A percentile compares a stretch with the other conserved stretches of the same genome.
Evolutionary conservation across 2,113 vertebrate species (phyloP).

Genomic region (Gallinago media): DNA sequence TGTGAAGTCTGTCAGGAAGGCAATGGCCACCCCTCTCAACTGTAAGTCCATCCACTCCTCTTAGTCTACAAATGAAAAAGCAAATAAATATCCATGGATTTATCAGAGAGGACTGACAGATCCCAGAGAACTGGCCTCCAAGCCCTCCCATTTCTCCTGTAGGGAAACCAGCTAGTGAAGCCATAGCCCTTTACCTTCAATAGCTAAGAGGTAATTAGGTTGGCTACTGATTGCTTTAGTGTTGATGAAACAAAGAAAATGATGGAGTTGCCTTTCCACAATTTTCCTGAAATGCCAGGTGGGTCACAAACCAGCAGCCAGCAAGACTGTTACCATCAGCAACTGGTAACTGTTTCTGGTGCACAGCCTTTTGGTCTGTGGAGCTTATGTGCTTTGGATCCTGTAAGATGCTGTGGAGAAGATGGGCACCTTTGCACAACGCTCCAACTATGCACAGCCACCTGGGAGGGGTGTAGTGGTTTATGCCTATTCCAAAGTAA

Average conservation of each 20-base stretch:
- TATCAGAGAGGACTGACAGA: not conserved
- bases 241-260: not conserved
- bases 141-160: not conserved
- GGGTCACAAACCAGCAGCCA: not conserved
- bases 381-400: not conserved
- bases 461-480: not conserved
- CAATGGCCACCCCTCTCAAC: not conserved
- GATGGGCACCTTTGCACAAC: rapidly evolving
- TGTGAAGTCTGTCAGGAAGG: not conserved
- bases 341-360: not conserved
- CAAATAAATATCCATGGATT: not conserved
- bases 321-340: not conserved
- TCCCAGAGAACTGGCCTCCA: not conserved
- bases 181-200: not conserved
- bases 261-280: not conserved
- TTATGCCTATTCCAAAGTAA: not conserved
- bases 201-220: not conserved
- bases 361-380: not conserved
- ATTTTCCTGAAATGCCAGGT: not conserved
- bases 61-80: not conserved
- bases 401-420: not conserved
- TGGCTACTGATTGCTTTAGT: not conserved
- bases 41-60: not conserved
- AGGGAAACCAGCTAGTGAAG: not conserved
- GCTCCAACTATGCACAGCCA: not conserved